A percentile compares a stretch with the other conserved stretches of the same genome.
Conservation (phyloP, 2,888 invertebrate species). For the Andrena marginata region DNA sequence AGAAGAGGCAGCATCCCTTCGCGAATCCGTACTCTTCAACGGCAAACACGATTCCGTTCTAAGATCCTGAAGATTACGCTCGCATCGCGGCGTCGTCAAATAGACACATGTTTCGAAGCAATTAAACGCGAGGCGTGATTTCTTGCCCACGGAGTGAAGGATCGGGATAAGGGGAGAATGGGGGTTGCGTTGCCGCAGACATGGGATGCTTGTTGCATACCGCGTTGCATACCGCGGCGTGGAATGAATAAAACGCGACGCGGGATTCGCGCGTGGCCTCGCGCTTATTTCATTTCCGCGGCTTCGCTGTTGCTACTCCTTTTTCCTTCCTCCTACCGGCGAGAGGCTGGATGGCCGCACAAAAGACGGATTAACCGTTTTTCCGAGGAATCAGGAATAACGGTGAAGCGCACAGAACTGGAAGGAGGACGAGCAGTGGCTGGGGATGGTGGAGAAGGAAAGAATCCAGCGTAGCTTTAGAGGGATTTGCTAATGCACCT, state of each 20-base stretch:
- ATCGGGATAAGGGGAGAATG: background rate
- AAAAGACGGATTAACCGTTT: conserved; percentile 71
- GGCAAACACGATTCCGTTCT: background rate
- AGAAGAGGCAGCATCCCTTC: background rate
- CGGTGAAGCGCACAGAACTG: conserved; percentile 34
- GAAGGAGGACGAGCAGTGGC: background rate
- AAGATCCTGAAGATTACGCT: conserved; percentile 52
- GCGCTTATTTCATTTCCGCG: conserved; percentile 62
- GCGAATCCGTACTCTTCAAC: background rate
- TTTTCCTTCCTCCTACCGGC: conserved; percentile 28
- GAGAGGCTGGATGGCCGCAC: conserved; percentile 41
- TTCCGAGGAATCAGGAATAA: conserved; percentile 54
- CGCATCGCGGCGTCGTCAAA: conserved; percentile 22
- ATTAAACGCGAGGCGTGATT: conserved; percentile 32
- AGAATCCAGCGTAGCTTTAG: conserved; percentile 58
- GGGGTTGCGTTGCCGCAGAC: background rate
- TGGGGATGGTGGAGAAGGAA: background rate
- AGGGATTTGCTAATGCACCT: conserved; percentile 68
- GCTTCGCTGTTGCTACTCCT: conserved; percentile 8
- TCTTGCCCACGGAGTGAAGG: background rate
- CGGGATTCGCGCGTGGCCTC: conserved; percentile 28
- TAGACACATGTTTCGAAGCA: conserved; percentile 8
- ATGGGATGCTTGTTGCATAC: conserved; percentile 36
- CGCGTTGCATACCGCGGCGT: background rate
- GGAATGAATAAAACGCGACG: conserved; percentile 29